Evolutionary conservation across 2,113 vertebrate genomes (phyloP), one percentile per base, ranked within the genome.

Genomic region (Varanus komodoensis): DNA sequence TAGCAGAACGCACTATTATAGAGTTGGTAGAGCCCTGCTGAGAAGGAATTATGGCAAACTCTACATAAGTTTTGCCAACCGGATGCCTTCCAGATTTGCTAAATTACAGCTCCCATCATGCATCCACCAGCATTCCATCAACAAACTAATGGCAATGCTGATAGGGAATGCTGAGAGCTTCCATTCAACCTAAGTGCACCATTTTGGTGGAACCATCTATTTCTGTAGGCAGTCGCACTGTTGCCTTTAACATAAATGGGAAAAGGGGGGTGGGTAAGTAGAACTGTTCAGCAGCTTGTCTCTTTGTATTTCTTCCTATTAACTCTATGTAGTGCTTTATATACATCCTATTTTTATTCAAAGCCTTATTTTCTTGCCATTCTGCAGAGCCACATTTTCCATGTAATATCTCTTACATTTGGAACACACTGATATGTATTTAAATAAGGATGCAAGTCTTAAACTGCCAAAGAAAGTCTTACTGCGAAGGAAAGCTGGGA

Each of bases 381-480:
- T 44, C 68, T 32, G 17, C n/a, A 44, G 8, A 38, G 79, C 50
- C 73, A 81, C 32, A 57, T 67, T 79, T 69, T 7, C 44, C 27
- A 32, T 64, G 29, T 44, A 44, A 44, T 1, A 23, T 87, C 38
- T 50, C 4, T 27, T 73, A 29, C 27, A 38, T 2, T 54, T 71
- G 8, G 21, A 23, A 34, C 54, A 64, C n/a, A 38, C 34, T 25
- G 6, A 64, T 25, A 34, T 19, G 50, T 86, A n/a, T 44, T 44
- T 74, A 86, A 27, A 61, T 69, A 1, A 50, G 12, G 38, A 73
- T 9, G 21, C 6, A 81, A 17, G 38, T 25, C 69, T 61, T 82
- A 91, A 88, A 77, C 23, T 64, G 48, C 23, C 27, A 89, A 84
- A 95, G 61, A 92, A 90, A 94, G 93, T 89, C 83, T 89, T 93